These are phyloP conservation scores for Istiophorus platypterus DNA, from an alignment of 2,113 vertebrate species.

Conservation along the genomic window DNA sequence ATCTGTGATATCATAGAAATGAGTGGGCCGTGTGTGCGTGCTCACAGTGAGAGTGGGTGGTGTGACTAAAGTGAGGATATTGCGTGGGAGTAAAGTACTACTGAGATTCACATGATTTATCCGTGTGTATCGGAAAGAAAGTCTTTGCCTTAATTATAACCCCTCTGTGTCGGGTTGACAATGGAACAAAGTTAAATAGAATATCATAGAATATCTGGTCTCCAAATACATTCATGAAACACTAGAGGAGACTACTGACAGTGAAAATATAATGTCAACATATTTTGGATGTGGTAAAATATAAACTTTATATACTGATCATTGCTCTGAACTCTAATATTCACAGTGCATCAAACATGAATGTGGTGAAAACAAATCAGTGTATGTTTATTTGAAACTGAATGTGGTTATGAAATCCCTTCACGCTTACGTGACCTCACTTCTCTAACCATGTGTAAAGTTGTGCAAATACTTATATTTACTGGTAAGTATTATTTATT, in stretches of 20 bases:
- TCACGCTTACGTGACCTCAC: not conserved
- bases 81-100: slow-evolving; percentile 78
- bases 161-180: slow-evolving; percentile 20
- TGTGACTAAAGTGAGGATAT: slow-evolving; percentile 78
- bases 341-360: not conserved
- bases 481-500: not conserved
- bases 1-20: slow-evolving; percentile 68
- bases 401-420: not conserved
- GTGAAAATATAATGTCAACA: not conserved
- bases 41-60: slow-evolving; percentile 74
- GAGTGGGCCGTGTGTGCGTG: slow-evolving; percentile 71
- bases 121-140: slow-evolving; percentile 36
- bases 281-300: not conserved
- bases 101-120: slow-evolving; percentile 71
- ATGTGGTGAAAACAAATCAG: not conserved
- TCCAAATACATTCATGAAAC: slow-evolving; percentile 32
- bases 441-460: not conserved
- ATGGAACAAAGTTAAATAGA: slow-evolving; percentile 14
- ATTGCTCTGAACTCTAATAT: not conserved
- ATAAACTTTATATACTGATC: not conserved
- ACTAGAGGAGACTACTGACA: not conserved
- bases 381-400: not conserved
- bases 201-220: not conserved
- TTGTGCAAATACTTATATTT: no score
- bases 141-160: slow-evolving; percentile 59